Evolutionary conservation across 2,113 vertebrate species (phyloP).

Genomic region (Myotis yumanensis): DNA sequence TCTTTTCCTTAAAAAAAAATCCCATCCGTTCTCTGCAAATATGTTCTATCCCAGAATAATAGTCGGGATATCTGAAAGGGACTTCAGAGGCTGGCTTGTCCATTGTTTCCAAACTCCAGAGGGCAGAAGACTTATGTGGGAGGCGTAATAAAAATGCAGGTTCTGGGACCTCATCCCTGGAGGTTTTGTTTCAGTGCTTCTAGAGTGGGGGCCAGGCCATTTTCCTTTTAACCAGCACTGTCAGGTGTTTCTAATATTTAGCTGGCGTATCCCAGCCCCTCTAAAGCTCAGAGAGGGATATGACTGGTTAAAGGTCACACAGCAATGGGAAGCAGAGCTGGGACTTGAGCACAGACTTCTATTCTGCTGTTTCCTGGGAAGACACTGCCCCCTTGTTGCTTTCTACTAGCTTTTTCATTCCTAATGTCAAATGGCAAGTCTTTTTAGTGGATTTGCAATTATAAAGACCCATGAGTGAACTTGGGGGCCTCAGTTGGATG

Average conservation of each 20-base stretch:
- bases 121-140: not conserved
- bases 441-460: not conserved
- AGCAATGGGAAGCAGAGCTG: not conserved
- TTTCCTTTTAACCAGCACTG: not conserved
- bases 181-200: not conserved
- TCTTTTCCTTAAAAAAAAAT: slow-evolving; percentile 55
- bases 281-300: not conserved
- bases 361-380: not conserved
- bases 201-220: not conserved
- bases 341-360: not conserved
- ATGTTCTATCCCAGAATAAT: slow-evolving; percentile 51
- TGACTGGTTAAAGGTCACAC: not conserved
- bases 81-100: not conserved
- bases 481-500: not conserved
- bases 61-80: slow-evolving; percentile 24
- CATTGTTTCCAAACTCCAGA: slow-evolving; percentile 5
- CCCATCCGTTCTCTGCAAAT: slow-evolving; percentile 19
- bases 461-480: not conserved
- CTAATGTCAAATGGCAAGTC: not conserved
- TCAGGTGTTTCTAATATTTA: not conserved
- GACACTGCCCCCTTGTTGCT: not conserved
- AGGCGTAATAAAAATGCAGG: not conserved
- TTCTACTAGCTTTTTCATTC: not conserved
- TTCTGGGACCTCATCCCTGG: not conserved
- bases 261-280: not conserved